Evolutionary conservation across 30 jellyfish, hydroid and myxozoan genomes (phyloP).

Genomic region (Aurelia aurita complex sp. Pacific): DNA sequence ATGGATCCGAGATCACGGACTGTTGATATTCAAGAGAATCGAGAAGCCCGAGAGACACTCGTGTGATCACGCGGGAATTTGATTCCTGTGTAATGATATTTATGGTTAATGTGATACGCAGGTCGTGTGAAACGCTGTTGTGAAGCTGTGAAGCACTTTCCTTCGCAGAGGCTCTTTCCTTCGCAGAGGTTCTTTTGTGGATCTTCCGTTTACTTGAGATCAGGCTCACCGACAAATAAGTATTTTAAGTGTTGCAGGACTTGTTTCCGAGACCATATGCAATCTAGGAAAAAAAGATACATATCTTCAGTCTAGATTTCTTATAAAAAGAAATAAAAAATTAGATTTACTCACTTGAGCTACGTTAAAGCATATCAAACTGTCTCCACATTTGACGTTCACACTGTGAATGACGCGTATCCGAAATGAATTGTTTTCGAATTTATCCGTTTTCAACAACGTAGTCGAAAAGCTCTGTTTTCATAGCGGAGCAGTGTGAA

Average conservation of each 20-base stretch:
- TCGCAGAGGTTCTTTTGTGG: no score
- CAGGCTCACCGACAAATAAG: no score
- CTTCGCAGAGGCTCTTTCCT: no score
- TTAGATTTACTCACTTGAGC: not conserved
- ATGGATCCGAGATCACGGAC: slow-evolving; percentile 77
- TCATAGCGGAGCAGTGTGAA: no score
- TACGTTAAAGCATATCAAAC: not conserved
- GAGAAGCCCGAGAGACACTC: slow-evolving; percentile 68
- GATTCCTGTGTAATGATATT: not conserved
- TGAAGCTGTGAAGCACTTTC: no score
- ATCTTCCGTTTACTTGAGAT: no score
- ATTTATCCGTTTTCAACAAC: no score
- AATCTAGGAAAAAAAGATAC: slow-evolving; percentile 42
- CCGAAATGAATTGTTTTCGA: no score
- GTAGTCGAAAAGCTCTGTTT: no score
- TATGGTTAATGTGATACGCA: not conserved
- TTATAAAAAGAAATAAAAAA: not conserved
- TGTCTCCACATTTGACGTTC: no score
- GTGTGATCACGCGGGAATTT: slow-evolving; percentile 24
- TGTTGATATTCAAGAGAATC: not conserved
- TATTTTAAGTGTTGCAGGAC: slow-evolving; percentile 66
- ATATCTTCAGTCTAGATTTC: not conserved
- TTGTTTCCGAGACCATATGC: slow-evolving; percentile 96
- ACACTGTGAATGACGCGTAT: no score
- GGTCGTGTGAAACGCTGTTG: no score